Evolutionary conservation across 2,113 vertebrate genomes (phyloP).

Genomic region (Hydrochoerus hydrochaeris): DNA sequence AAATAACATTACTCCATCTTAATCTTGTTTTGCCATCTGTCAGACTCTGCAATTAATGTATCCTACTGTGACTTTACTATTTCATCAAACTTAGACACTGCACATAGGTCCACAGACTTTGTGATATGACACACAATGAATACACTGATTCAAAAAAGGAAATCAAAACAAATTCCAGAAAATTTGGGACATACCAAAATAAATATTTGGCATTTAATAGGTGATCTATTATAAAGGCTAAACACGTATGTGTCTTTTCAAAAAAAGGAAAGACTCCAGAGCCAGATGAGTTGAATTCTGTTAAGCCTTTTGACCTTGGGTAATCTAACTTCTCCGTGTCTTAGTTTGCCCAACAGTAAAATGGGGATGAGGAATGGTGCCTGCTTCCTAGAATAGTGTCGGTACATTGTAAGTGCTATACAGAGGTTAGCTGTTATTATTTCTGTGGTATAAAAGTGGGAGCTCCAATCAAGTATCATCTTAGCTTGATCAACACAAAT

Average conservation of each 20-base stretch:
- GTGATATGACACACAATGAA: neutral
- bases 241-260: neutral
- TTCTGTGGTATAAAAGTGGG: neutral
- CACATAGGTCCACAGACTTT: neutral
- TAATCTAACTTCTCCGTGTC: neutral
- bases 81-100: neutral
- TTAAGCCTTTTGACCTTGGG: neutral
- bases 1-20: neutral
- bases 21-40: constrained; percentile 34
- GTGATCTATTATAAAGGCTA: neutral
- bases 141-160: constrained; percentile 30
- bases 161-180: constrained; percentile 38
- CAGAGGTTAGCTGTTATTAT: neutral
- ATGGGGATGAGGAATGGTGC: neutral
- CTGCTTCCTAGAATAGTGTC: neutral
- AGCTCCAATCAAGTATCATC: neutral
- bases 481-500: neutral
- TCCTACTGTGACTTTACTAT: neutral
- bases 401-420: neutral
- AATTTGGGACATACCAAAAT: neutral
- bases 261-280: neutral
- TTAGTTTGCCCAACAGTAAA: constrained; percentile 13
- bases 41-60: neutral
- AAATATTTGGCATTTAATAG: neutral
- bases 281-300: neutral